Evolutionary conservation across 2,888 invertebrate genomes (phyloP).

Genomic region (Tetragnatha montana): DNA sequence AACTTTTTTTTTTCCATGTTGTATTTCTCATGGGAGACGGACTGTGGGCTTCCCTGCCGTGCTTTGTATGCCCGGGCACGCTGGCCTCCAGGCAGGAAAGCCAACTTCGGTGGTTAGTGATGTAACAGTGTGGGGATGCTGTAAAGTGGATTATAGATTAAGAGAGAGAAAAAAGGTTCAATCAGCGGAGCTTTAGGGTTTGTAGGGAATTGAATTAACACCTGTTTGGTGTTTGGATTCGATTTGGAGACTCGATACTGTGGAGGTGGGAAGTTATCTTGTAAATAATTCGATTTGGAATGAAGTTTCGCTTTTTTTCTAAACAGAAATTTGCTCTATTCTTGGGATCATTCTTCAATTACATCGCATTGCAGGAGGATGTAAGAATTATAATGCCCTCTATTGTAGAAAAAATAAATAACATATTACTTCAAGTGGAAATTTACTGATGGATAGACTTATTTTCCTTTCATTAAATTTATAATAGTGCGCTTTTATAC

Average conservation of each 20-base stretch:
- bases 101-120: constrained; percentile 6
- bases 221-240: constrained; percentile 31
- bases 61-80: constrained; percentile 46
- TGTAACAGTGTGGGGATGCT: too few species aligned
- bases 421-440: too few species aligned
- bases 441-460: too few species aligned
- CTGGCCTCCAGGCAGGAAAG: constrained; percentile 23
- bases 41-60: constrained; percentile 14
- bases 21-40: background rate
- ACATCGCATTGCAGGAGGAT: too few species aligned
- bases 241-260: background rate
- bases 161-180: background rate
- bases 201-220: constrained; percentile 46
- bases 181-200: background rate
- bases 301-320: background rate
- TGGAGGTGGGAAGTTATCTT: background rate
- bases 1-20: constrained; percentile 19
- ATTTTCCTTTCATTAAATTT: too few species aligned
- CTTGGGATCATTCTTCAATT: too few species aligned
- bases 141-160: too few species aligned
- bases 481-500: too few species aligned
- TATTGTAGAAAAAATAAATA: too few species aligned
- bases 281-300: background rate
- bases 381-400: too few species aligned
- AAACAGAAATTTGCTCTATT: background rate